Base-by-base conservation (phyloP, 2,113 vertebrate genomes). In the Apaloderma vittatum region DNA sequence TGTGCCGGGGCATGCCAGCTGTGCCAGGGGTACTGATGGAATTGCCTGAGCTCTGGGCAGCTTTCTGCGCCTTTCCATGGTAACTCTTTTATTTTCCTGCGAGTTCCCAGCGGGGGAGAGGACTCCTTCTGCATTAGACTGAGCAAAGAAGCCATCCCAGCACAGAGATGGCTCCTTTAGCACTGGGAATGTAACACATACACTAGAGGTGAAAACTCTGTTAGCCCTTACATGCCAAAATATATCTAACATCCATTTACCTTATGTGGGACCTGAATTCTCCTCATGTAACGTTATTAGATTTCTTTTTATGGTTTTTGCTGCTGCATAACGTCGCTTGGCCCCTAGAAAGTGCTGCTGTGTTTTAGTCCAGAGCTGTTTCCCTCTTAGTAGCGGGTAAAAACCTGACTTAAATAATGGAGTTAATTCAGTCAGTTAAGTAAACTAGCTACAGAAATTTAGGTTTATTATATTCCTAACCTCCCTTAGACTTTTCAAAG, bases 331-430 rank as follows among this genome's bases (percentile, higher is more conserved):
- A 32, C 15, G 16, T 37, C 45, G 12, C 71, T 76, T 79, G 49
- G 23, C 11, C 73, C 63, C 52, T 81, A 17, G 26, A 40, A 61
- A 84, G 34, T 51, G 24, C 37, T 84, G 29, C 48, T 63, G 20
- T 76, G 45, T 66, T 93, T 94, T 70, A 81, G 26, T 95, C 43
- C 58, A 52, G 30, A 49, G 52, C 54, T 51, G 20, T 83, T 73
- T 80, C 32, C 22, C 27, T 76, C 48, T 83, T 46, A 80, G 40
- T 37, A 75, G 72, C 3, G 5, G 71, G 37, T 75, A 37, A 89
- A 73, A 91, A 74, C 51, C 48, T 78, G 51, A 51, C 23, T 40
- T 78, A 63, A 79, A n/a, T 37, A 46, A 46, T 43, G 20, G 37
- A 40, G 48, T 80, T 91, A 37, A 21, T n/a, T 26, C 19, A 6